Percentiles rank a stretch among this genome's conserved stretches.
These are phyloP conservation scores for Ectemnius lituratus DNA, from an alignment of 2,888 invertebrate species.

Conservation along the genomic window DNA sequence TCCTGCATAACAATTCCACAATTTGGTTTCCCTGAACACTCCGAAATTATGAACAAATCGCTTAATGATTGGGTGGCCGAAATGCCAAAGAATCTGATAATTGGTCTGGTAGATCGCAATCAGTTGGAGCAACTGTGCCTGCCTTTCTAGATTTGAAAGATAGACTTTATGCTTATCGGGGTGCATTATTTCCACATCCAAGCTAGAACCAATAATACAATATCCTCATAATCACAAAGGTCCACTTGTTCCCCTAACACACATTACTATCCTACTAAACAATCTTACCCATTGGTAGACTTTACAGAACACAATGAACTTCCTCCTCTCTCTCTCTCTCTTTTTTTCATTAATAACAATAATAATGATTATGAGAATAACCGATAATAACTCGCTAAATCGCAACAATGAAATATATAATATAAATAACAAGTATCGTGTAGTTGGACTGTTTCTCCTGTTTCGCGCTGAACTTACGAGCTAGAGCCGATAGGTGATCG, in stretches of 20 bases:
- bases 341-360: slow-evolving; percentile 5
- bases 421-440: slow-evolving; percentile 53
- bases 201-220: slow-evolving; percentile 47
- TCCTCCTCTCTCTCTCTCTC: slow-evolving; percentile 13
- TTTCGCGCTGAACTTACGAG: slow-evolving; percentile 66
- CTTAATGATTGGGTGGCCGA: slow-evolving; percentile 30
- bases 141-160: slow-evolving; percentile 54
- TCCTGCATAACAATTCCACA: slow-evolving; percentile 63
- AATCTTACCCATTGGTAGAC: slow-evolving; percentile 48
- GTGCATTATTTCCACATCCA: slow-evolving; percentile 45
- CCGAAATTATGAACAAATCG: slow-evolving; percentile 49
- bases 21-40: slow-evolving; percentile 52
- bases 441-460: slow-evolving; percentile 61
- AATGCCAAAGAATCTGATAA: slow-evolving; percentile 42
- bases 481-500: slow-evolving; percentile 63
- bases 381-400: slow-evolving; percentile 51
- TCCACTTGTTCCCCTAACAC: slow-evolving; percentile 20
- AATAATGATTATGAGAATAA: slow-evolving; percentile 11
- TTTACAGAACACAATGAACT: slow-evolving; percentile 51
- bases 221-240: slow-evolving; percentile 12
- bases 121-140: slow-evolving; percentile 51
- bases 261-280: slow-evolving; percentile 50
- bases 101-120: slow-evolving; percentile 36
- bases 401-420: slow-evolving; percentile 48
- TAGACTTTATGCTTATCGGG: slow-evolving; percentile 37